Conservation (phyloP, 2,888 invertebrate species). For the Cosmia trapezina region DNA sequence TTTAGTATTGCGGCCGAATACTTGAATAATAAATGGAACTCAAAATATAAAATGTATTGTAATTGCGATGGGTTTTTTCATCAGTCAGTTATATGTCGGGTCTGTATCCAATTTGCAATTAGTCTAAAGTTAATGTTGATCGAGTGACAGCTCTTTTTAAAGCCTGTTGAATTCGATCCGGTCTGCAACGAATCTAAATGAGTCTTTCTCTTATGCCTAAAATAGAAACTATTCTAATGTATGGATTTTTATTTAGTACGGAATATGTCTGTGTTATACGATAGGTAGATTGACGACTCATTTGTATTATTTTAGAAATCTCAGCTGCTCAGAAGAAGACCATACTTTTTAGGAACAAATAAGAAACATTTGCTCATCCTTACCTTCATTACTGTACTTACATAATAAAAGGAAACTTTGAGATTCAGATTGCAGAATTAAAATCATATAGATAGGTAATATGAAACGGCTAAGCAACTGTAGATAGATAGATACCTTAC, state of each 20-base stretch:
- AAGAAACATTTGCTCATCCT: neutral
- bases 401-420: no score
- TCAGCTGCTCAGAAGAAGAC: neutral
- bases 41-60: conserved; percentile 54
- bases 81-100: conserved; percentile 8
- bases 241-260: neutral
- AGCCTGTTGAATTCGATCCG: neutral
- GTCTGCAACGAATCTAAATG: neutral
- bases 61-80: conserved; percentile 38
- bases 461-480: neutral
- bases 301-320: neutral
- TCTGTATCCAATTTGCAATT: conserved; percentile 40
- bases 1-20: conserved; percentile 55
- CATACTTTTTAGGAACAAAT: neutral
- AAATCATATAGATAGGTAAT: neutral
- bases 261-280: neutral
- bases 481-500: neutral
- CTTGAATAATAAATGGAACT: conserved; percentile 57
- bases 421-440: neutral
- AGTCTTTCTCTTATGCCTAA: neutral
- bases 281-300: neutral
- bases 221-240: neutral
- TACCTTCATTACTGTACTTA: no score
- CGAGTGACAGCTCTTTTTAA: conserved; percentile 21
- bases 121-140: conserved; percentile 13